Evolutionary conservation across 2,113 vertebrate genomes (phyloP).

Genomic region (Circaetus gallicus): DNA sequence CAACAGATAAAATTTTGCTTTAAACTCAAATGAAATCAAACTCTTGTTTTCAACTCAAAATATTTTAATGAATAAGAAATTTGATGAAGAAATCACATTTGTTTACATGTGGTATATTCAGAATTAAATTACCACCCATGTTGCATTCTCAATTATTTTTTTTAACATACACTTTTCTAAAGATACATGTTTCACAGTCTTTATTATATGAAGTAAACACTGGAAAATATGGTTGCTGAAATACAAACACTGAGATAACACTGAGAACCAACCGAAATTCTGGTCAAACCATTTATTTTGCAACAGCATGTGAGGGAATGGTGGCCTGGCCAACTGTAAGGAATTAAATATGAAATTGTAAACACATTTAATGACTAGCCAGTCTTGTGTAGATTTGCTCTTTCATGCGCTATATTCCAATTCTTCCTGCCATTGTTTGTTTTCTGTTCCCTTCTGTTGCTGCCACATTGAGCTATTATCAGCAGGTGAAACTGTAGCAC

Average conservation of each 20-base stretch:
- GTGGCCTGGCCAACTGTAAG: neutral
- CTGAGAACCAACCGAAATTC: neutral
- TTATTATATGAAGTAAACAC: neutral
- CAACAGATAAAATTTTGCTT: neutral
- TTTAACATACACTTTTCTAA: neutral
- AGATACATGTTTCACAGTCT: neutral
- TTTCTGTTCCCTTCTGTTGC: neutral
- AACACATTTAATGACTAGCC: neutral
- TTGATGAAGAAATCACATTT: neutral
- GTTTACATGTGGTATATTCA: neutral
- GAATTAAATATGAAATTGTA: neutral
- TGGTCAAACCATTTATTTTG: neutral
- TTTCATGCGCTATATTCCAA: rapidly evolving
- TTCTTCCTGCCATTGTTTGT: neutral
- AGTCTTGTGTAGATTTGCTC: neutral
- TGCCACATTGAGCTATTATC: neutral
- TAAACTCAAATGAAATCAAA: neutral
- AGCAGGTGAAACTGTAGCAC: neutral
- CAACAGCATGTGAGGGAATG: neutral
- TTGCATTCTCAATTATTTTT: neutral
- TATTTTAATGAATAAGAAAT: neutral
- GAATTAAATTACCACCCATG: neutral
- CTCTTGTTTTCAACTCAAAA: neutral
- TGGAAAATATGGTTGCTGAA: neutral
- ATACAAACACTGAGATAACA: neutral